phyloP scores from a whole-genome alignment of 2,888 invertebrate genomes.

The Acleris sparsana region DNA sequence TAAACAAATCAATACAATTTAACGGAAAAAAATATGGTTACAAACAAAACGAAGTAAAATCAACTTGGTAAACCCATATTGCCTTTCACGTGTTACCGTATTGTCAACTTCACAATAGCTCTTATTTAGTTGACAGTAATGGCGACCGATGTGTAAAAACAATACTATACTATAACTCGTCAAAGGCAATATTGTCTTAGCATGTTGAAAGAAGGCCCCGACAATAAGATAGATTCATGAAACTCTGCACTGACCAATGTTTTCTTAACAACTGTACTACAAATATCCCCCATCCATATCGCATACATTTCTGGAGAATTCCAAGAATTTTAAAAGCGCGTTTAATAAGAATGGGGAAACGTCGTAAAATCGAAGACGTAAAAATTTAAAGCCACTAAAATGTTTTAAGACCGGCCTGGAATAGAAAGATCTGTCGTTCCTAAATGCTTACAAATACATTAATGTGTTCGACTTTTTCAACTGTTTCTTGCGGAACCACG shows the following conservation, averaged over 20 bases:
- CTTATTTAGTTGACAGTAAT: no score
- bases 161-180: no score
- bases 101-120: no score
- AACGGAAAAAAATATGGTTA: no score
- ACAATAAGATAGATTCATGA: no score
- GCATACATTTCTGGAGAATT: conserved; percentile 12
- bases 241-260: not conserved
- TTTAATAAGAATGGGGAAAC: conserved; percentile 14
- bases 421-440: conserved; percentile 28
- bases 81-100: no score
- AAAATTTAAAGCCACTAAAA: conserved; percentile 35
- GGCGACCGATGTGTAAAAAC: no score
- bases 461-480: conserved; percentile 12
- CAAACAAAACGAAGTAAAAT: no score
- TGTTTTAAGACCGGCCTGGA: conserved; percentile 25
- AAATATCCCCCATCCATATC: not conserved
- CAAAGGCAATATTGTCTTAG: no score
- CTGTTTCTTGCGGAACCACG: conserved; percentile 5
- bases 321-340: conserved; percentile 27
- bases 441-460: conserved; percentile 18
- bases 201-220: no score
- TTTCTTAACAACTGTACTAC: not conserved
- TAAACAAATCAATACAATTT: no score
- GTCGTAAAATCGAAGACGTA: conserved; percentile 34
- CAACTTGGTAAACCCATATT: no score